phyloP scores from a whole-genome alignment of 92 coral and sea anemone genomes.

The Epizoanthus scotinus region DNA sequence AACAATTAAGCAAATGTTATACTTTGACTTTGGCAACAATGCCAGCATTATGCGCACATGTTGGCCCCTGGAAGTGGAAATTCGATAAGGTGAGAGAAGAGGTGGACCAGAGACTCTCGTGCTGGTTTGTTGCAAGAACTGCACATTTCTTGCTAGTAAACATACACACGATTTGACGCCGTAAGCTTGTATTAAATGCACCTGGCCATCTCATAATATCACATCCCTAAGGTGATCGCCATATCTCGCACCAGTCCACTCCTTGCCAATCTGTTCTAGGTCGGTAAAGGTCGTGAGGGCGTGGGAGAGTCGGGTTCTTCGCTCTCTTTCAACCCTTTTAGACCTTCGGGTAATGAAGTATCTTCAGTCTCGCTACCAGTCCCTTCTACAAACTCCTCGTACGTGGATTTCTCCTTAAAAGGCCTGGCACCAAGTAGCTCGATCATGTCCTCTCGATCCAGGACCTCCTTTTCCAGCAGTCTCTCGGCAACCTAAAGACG shows the following conservation, averaged over 20 bases:
- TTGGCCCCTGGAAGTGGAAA: no score
- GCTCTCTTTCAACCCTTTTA: conserved; percentile 81
- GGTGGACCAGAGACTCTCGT: no score
- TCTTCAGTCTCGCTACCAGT: conserved; percentile 97
- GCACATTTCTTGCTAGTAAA: no score
- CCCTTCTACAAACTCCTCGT: conserved; percentile 98
- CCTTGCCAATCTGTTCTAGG: conserved; percentile 6
- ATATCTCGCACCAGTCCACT: conserved; percentile 1
- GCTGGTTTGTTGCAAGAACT: no score
- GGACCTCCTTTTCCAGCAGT: conserved; percentile 89
- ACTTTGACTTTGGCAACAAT: no score
- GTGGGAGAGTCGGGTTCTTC: conserved; percentile 32
- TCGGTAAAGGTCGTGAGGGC: conserved; percentile 34
- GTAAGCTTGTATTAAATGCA: no score
- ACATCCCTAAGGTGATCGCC: no score
- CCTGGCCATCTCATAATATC: no score
- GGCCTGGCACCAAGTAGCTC: conserved; percentile 95
- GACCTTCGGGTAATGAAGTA: conserved; percentile 93
- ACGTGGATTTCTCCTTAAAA: conserved; percentile 95
- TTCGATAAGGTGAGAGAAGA: no score
- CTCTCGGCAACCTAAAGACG: conserved; percentile 78
- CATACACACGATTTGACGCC: no score
- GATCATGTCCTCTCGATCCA: conserved; percentile 97
- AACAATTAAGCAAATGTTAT: no score
- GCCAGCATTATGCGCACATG: no score